Percentiles rank a stretch among this genome's conserved stretches.
phyloP scores from a whole-genome alignment of 1,140 invertebrate species.

The Musca domestica region DNA sequence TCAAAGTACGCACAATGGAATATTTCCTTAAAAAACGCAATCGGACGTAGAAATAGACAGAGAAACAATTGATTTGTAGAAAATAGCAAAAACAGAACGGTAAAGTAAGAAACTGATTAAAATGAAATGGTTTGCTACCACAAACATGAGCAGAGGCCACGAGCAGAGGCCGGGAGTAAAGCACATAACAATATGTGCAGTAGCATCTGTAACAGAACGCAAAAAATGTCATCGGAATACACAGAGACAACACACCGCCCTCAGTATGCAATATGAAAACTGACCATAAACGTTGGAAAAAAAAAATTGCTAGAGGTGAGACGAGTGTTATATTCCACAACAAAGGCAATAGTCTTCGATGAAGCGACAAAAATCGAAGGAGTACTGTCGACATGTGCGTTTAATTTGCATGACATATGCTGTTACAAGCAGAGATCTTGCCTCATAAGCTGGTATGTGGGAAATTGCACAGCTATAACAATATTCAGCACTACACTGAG shows the following conservation, averaged over 20 bases:
- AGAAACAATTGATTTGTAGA: slow-evolving; percentile 5
- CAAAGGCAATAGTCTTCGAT: neutral
- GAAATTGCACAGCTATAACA: too few species aligned
- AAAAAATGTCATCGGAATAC: too few species aligned
- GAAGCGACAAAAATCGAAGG: neutral
- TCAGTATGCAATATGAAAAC: neutral
- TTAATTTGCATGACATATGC: slow-evolving; percentile 41
- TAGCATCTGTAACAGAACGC: too few species aligned
- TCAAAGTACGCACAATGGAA: slow-evolving; percentile 27
- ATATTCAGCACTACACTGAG: too few species aligned
- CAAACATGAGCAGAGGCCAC: neutral
- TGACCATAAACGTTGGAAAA: neutral
- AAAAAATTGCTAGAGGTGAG: neutral
- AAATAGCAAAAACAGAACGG: neutral
- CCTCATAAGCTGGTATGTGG: too few species aligned
- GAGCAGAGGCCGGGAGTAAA: neutral
- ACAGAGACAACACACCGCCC: slow-evolving; percentile 7
- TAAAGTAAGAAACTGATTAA: too few species aligned
- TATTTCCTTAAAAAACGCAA: neutral
- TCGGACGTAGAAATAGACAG: neutral
- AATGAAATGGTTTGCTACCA: neutral
- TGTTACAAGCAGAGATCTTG: slow-evolving; percentile 1
- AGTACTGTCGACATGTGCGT: slow-evolving; percentile 32
- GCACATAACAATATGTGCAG: neutral
- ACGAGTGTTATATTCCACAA: neutral